Base-by-base conservation (phyloP, 2,888 invertebrate species). In the Hydroisotoma schaefferi region DNA sequence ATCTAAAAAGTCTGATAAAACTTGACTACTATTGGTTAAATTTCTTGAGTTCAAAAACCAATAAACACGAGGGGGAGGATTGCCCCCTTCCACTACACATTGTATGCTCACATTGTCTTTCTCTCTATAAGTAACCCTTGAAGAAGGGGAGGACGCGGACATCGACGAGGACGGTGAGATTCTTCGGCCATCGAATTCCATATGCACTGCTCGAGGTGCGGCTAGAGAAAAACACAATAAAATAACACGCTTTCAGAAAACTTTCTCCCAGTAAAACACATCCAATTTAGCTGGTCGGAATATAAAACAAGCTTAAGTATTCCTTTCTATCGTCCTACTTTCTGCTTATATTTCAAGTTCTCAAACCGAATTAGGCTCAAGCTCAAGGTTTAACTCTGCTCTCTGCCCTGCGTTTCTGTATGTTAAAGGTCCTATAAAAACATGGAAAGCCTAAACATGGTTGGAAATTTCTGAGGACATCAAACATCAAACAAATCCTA, bases 161-260 rank as follows among this genome's bases (percentile, higher is more conserved):
- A 64, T 63, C 46, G 65, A 62, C 28, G 67, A 57, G 58, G 68
- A 61, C 57, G 69, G 65, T 47, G 68, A 61, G 52, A 68, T 56
- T 56, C 69, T 67, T 43, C 70, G 67, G 74, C 90, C 89, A 78
- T 92, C 92, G 77, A 91, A 89, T 75, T 90, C 84, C 73, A 92
- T 81, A 79, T 90, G 92, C 67, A 90, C 89, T 49, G 88, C 85
- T 67, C 88, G 85, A 23, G 91, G 91, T 46, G 88, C 83, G 78
- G 91, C 91, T 81, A 80, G 61, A 70, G 71, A 73, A 69, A 57
- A 59, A 53, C 59, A 65, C 25, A 59, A 38, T 48, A 55, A 55
- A 40, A 8, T 8, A 25, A 47, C 46, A 54, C 43, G 40, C 38
- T 15, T 52, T 33, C 8, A 33, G 33, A 54, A 38, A 54, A 28